Evolutionary conservation across 2,888 invertebrate genomes (phyloP), one percentile per base, ranked within the genome.

Genomic region (Phyllotreta cruciferae): DNA sequence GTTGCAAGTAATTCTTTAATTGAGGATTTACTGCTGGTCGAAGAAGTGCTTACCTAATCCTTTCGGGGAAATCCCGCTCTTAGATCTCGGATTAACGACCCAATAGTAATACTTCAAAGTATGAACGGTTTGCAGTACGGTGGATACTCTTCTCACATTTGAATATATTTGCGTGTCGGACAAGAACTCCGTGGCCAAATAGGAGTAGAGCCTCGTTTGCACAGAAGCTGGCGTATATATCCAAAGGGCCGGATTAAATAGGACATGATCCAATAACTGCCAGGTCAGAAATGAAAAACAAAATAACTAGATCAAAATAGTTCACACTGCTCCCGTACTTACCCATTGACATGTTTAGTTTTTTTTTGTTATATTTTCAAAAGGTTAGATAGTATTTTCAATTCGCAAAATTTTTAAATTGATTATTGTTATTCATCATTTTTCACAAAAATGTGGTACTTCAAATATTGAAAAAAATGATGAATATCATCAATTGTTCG

Each of bases 171-270:
- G 96, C 1, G 96, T 95, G 82, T 98, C 97, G 65, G 94, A 94
- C 64, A 99, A 86, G 84, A 99, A 99, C 82, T 99, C 98, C n/a
- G 96, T 96, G 45, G 98, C 96, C 83, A 99, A 84, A 84, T 98
- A 99, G 77, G 95, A 94, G 85, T 99, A 99, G 54, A 99, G 88
- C 71, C 92, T 87, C 49, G 94, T 93, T 82, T 98, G 98, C 6
- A 98, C 98, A 70, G 93, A 91, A 37, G 98, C 94, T 55, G 96
- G 94, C 8, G 98, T 96, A 83, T 98, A 95, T 77, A 99, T 98
- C 99, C 99, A 99, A 67, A 99, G 86, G 36, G 96, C 95, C 6
- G 99, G 98, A 87, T 99, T 99, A 88, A 99, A 99, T 71, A 99
- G 89, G 64, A 99, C 93, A 85, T 98, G 97, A 84, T 99, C 99